These are phyloP conservation scores for Solea solea DNA, from an alignment of 2,113 vertebrate species.

Conservation along the genomic window DNA sequence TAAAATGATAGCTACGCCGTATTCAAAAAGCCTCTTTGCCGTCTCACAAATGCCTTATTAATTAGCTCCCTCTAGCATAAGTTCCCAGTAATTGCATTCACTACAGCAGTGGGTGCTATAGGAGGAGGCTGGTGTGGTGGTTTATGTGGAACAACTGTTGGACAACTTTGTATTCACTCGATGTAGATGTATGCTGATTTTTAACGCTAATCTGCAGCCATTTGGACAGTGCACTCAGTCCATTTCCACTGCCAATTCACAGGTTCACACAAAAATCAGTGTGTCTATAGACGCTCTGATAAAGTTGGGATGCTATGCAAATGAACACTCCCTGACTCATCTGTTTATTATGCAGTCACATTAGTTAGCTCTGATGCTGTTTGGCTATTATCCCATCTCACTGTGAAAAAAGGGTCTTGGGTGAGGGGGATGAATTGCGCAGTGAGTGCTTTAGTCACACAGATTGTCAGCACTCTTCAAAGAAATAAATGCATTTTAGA, in stretches of 20 bases:
- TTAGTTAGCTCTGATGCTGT: constrained; percentile 79
- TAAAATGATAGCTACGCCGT: constrained; percentile 74
- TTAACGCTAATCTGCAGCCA: constrained; percentile 10
- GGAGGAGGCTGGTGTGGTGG: constrained; percentile 36
- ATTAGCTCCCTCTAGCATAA: constrained; percentile 83
- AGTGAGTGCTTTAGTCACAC: constrained; percentile 83
- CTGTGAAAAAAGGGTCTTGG: constrained; percentile 77
- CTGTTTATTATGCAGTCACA: constrained; percentile 83
- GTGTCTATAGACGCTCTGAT: constrained; percentile 49
- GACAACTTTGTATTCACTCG: constrained; percentile 60
- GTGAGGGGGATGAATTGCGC: constrained; percentile 77
- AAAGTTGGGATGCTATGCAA: constrained; percentile 72
- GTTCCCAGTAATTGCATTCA: constrained; percentile 73
- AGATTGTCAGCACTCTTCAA: constrained; percentile 78
- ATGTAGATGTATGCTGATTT: constrained; percentile 40
- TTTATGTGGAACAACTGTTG: constrained; percentile 44
- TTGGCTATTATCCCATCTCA: constrained; percentile 81
- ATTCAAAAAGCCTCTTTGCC: constrained; percentile 73
- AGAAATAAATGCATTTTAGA: constrained; percentile 75
- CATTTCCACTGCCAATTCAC: constrained; percentile 4
- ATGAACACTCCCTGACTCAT: constrained; percentile 80
- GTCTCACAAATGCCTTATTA: constrained; percentile 77
- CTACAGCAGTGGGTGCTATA: constrained; percentile 33
- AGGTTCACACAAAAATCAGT: constrained; percentile 27
- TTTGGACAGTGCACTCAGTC: constrained; percentile 24